Evolutionary conservation across 2,888 invertebrate species (phyloP), one percentile per base, ranked within the genome.

Genomic region (Drosophila borealis): DNA sequence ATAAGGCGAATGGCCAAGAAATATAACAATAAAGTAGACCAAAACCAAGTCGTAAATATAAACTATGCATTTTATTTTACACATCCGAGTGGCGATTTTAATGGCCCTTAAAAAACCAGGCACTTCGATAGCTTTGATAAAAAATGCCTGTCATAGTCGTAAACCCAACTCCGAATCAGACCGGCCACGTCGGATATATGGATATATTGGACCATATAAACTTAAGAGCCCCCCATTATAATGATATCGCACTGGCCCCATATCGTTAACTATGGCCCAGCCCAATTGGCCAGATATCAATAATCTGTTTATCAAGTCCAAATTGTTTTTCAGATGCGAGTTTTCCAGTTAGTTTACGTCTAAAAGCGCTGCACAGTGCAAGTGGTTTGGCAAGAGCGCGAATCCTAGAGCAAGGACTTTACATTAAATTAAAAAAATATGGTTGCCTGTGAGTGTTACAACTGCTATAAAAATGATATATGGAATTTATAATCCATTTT

Each of bases 381-480:
- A 56, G 89, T 74, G 65, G 13, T n/a, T 19, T 10, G 33, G 1
- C 17, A 25, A 46, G 46, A 39, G 21, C 37, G 34, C 42, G 21
- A 60, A 54, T 67, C 64, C 60, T n/a, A 14, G 39, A 48, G 25
- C 46, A 71, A 83, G 75, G 70, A 78, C 34, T 17, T 62, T 36
- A 2, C 8, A 19, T 34, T 29, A 29, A 8, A 29, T 29, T 8
- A 6, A n/a, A 64, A 70, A 61, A 84, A n/a, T n/a, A n/a, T 84
- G 84, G 72, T 88, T 71, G 80, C 86, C 60, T 89, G 84, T 84
- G 71, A 83, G 86, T 83, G n/a, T 5, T 25, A 2, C 4, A 21
- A 25, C 10, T 14, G 3, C 10, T 5, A 19, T 11, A 10, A 14
- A 14, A 37, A 25, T 33, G 1, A 11, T 17, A 10, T 36, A 11